Evolutionary conservation across 2,888 invertebrate genomes (phyloP), one percentile per base, ranked within the genome.

Genomic region (Chaetoderma sp.): DNA sequence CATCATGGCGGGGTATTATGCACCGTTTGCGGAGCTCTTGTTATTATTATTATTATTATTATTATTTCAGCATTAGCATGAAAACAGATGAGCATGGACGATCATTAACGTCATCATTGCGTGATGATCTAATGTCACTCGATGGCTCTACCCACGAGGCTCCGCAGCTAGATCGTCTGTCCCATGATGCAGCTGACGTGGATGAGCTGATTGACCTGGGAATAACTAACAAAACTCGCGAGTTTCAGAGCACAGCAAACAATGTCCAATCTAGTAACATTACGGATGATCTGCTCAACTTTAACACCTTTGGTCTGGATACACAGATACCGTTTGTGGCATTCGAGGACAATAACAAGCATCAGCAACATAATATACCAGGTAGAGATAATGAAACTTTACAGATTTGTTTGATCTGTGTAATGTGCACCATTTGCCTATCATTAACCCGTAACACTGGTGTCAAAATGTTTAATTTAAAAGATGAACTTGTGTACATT

Each of bases 321-420:
- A 70, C 65, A 23, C 59, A 67, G 36, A 74, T 75, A 62, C 79
- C 82, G 27, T 69, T 81, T 61, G 78, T 79, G 64, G 79, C 81
- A 62, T 81, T 81, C 67, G 81, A 81, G 65, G 82, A 82, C 63
- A 79, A 77, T 71, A 76, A 77, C 71, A 71, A 77, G 69, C 72
- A 74, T 64, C 61, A 77, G 68, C 80, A 78, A 67, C 81, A 82
- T 77, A 78, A 78, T 68, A 60, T 78, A 77, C 13, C 52, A 52
- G 52, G 52, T 52, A 21, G 27, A 33, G 16, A 4, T n/a, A 36
- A 36, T 36, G 10, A 36, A 36, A 36, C 39, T 36, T 36, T 36
- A n/a, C 10, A 36, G 10, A 36, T 36, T 10, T 36, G n/a, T 36
- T 36, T n/a, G 39, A n/a, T n/a, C 10, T 36, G 39, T 36, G 39